phyloP scores from a whole-genome alignment of 2,113 vertebrate species.

The Rostratula benghalensis region DNA sequence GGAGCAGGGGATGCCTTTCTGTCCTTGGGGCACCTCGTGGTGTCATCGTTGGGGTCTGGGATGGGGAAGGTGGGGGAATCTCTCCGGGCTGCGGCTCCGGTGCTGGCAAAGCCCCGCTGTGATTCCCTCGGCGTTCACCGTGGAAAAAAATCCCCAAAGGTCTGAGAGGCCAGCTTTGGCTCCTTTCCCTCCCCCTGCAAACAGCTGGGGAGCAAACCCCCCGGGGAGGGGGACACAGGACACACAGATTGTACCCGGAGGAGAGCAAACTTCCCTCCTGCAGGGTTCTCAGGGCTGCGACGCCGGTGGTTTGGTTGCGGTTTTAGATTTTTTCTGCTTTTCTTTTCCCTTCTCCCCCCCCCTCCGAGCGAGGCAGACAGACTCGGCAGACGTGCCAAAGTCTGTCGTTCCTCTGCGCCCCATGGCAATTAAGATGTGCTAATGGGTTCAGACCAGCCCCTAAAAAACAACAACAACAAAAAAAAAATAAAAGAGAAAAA shows the following conservation, averaged over 20 bases:
- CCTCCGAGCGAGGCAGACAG: slow-evolving; percentile 5
- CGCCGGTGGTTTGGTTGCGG: neutral
- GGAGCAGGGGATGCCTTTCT: neutral
- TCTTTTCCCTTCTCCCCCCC: neutral
- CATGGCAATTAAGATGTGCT: slow-evolving; percentile 48
- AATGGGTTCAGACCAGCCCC: slow-evolving; percentile 28
- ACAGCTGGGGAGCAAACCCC: slow-evolving; percentile 23
- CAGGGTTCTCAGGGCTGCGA: neutral
- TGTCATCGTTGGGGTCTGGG: no score
- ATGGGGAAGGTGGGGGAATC: no score
- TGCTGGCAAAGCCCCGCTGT: rapidly evolving
- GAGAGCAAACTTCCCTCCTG: neutral
- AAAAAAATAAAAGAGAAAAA: neutral
- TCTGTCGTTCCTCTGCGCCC: slow-evolving; percentile 35
- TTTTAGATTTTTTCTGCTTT: no score
- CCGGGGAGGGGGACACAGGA: neutral
- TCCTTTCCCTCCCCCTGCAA: neutral
- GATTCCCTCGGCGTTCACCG: neutral
- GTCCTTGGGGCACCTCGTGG: neutral
- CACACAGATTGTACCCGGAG: neutral
- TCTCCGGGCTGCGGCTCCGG: neutral
- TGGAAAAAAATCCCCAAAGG: neutral
- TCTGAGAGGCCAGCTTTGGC: neutral
- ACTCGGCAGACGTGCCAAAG: slow-evolving; percentile 27
- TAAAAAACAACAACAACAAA: neutral